Base-by-base conservation (phyloP, 2,888 invertebrate genomes). In the Mesorhabditis spiculigera region DNA sequence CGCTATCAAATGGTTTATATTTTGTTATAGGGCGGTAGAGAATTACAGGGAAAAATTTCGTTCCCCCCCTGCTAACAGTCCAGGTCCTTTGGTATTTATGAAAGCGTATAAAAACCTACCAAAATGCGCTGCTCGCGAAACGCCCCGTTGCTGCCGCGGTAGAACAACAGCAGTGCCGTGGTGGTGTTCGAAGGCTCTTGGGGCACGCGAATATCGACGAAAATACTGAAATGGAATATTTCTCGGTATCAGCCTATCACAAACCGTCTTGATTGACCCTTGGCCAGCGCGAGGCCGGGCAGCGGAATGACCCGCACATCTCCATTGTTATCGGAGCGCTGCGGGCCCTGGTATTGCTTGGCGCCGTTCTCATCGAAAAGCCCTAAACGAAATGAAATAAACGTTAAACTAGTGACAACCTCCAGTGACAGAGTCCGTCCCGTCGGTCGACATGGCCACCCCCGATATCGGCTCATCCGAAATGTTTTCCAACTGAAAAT, bases 121-220 rank as follows among this genome's bases (percentile, higher is more conserved):
- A 76, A 73, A 43, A 71, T 68, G 50, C 81, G 65, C 78, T 78
- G 78, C 65, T 78, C 75, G 43, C 78, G 64, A 69, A 73, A 75
- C 3, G 73, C 63, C n/a, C 80, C 77, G n/a, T 63, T 69, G 5
- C 65, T 43, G 16, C 73, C 75, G 6, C 74, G 74, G 63, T 81
- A 81, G 45, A 72, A 78, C 64, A 81, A 72, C 13, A 82, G 71
- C 43, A 81, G 43, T 0, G 71, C 71, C 45, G n/a, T 45, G 69
- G 58, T 13, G 65, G 62, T 6, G 61, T 13, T 41, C 66, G 10
- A 41, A 68, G 16, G 43, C 68, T 67, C 6, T 72, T 67, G 62
- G 69, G 65, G 66, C 10, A 73, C 76, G 5, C 74, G 73, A n/a
- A 79, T 43, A 43, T 74, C 73, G 45, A 79, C 50, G 6, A 73